Conservation (phyloP, 2,797 vertebrate genomes). For the Cuniculus paca region DNA sequence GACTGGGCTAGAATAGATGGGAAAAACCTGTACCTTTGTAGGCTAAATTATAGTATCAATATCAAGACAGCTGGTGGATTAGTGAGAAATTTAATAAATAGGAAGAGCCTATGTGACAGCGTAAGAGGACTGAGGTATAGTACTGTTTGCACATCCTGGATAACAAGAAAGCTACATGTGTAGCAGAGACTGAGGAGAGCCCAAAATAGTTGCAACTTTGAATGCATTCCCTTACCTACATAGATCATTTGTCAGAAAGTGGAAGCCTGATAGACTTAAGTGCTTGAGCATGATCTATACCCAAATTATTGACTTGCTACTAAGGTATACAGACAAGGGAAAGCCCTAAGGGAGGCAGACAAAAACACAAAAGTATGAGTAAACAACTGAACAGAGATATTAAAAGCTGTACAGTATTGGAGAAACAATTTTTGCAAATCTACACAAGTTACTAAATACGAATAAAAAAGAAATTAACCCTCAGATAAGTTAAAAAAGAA, state of each 20-base stretch:
- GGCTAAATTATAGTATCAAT: not conserved
- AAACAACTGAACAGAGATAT: not conserved
- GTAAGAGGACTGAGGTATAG: not conserved
- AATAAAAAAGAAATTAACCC: not conserved
- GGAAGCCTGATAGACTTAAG: not conserved
- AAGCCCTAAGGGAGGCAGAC: not conserved
- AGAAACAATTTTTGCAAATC: not conserved
- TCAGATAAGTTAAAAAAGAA: conserved; percentile 1
- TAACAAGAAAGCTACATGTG: not conserved
- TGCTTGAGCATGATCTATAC: not conserved
- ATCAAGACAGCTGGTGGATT: not conserved
- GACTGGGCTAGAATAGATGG: not conserved
- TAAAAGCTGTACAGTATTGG: not conserved
- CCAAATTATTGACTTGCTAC: not conserved
- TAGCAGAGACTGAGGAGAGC: not conserved
- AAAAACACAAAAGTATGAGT: not conserved
- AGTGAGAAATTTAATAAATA: not conserved
- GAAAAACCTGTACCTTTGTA: not conserved
- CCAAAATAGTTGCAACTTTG: not conserved
- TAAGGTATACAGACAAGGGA: not conserved
- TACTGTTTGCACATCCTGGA: not conserved
- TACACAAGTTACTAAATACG: not conserved
- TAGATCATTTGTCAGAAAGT: not conserved
- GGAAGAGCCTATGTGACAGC: not conserved
- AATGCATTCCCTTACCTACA: not conserved